Conservation (phyloP, 2,113 vertebrate genomes). For the Cisticola juncidis region DNA sequence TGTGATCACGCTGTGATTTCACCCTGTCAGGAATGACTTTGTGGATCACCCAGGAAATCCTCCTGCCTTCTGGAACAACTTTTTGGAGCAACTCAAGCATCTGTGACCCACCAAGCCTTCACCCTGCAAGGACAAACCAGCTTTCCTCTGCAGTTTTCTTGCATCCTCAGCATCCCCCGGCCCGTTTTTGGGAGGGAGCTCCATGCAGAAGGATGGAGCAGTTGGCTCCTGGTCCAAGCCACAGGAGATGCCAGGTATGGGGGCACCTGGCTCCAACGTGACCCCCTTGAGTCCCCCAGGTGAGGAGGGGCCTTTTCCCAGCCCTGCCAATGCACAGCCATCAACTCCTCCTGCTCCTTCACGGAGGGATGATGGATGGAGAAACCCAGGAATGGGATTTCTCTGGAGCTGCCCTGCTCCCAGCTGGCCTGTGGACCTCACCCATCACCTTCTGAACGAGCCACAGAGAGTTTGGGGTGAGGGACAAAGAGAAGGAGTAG, state of each 20-base stretch:
- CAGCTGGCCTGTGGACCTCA: not conserved
- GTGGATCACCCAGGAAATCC: not conserved
- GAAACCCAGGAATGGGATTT: not conserved
- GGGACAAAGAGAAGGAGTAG: not conserved
- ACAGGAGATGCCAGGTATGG: not conserved
- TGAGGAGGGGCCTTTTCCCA: not conserved
- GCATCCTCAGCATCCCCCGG: not conserved
- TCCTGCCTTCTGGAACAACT: not conserved
- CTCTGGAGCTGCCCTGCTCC: not conserved
- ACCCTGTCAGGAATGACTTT: not conserved
- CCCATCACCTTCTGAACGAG: not conserved
- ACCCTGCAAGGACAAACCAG: not conserved
- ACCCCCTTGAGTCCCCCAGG: not conserved
- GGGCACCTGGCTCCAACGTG: not conserved
- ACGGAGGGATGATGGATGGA: fast-evolving
- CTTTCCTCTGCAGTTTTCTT: not conserved
- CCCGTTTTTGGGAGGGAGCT: not conserved
- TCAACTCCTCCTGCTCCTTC: not conserved
- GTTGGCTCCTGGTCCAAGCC: not conserved
- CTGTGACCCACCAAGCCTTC: not conserved
- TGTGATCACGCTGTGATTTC: fast-evolving
- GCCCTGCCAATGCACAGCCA: not conserved
- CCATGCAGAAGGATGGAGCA: not conserved
- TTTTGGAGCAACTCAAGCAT: fast-evolving
- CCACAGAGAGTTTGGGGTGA: not conserved